Base-by-base conservation (phyloP, 2,113 vertebrate species). In the Mellivora capensis region DNA sequence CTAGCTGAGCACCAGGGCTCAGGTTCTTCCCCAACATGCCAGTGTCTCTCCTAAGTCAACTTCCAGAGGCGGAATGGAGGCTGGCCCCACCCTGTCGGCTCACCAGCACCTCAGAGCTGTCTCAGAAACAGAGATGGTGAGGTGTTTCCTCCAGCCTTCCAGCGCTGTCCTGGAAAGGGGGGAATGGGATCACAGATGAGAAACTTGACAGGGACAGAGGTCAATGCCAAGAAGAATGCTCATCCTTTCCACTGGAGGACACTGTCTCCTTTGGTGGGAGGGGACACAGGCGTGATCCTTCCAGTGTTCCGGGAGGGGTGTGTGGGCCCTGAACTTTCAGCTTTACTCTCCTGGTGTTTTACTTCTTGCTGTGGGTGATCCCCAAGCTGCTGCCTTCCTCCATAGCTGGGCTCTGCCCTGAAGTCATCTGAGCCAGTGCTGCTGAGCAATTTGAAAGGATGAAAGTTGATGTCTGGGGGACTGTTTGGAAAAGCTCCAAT, bases 1-100 rank as follows among this genome's bases (percentile, higher is more conserved):
- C 94, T 91, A 3, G 99, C 98, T 7, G 3, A 96, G 95, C 0
- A 98, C 96, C 79, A 99, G 79, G 1, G 98, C 96, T 8, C 7
- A 5, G 87, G 34, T 57, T 61, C 54, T 23, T 76, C 14, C 15
- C 31, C 54, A 77, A 39, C 34, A 57, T 1, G 14, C 14, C 2
- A 6, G 37, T 44, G 31, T 37, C 71, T 54, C 31, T 89, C 54
- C 31, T 27, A 31, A 8, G 37, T 49, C 31, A 39, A 37, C 17
- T 64, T 90, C 47, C 88, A 29, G 74, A 29, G 49, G 74, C 10
- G 18, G 2, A 34, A 79, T 4, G 9, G 76, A 49, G 23, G 27
- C 49, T 18, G 39, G 87, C 23, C 57, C 23, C 59, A 64, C 6
- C 34, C 59, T 79, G 27, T 42, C 49, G 2, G 59, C 42, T 10